Evolutionary conservation across 2,113 vertebrate species (phyloP), one percentile per base, ranked within the genome.

Genomic region (Sinocyclocheilus maitianheensis): DNA sequence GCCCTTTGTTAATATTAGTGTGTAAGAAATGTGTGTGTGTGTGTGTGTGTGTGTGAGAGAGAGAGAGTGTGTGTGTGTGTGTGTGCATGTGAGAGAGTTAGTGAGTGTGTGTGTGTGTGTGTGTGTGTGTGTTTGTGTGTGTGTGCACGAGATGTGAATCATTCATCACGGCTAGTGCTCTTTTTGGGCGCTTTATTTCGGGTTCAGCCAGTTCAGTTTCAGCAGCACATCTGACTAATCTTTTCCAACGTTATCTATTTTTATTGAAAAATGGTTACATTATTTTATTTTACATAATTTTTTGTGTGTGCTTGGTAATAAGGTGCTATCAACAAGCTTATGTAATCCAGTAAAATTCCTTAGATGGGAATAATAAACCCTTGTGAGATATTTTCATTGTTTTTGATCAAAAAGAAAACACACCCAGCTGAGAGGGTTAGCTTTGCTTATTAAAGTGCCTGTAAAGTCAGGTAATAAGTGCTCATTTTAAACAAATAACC

Each of bases 291-390:
- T 37, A 53, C 72, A 77, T 63, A 12, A 67, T 34, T 20, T 43
- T 82, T 34, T 77, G 4, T 24, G 34, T 67, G 76, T 1, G 9
- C 16, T n/a, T 58, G 75, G 46, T 51, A 53, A 77, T 12, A 77
- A 77, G 58, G 60, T 37, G 46, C 24, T 67, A 67, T 69, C 77
- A 85, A 53, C 51, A 20, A 53, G 40, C 18, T 58, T 80, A 14
- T 81, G 78, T 80, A 43, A 80, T 30, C 62, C 26, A 22, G 84
- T 51, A 67, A 79, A 51, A 74, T 37, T n/a, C 78, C 69, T 74
- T 74, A 81, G 79, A 86, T 74, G 77, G 65, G 43, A 81, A 71
- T 62, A 75, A 63, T 55, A 58, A 85, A 16, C 71, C 34, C 40
- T 40, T 84, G 40, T 34, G 8, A 11, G 20, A 43, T 34, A 40